Evolutionary conservation across 2,797 vertebrate genomes (phyloP).

Genomic region (Eospalax fontanierii): DNA sequence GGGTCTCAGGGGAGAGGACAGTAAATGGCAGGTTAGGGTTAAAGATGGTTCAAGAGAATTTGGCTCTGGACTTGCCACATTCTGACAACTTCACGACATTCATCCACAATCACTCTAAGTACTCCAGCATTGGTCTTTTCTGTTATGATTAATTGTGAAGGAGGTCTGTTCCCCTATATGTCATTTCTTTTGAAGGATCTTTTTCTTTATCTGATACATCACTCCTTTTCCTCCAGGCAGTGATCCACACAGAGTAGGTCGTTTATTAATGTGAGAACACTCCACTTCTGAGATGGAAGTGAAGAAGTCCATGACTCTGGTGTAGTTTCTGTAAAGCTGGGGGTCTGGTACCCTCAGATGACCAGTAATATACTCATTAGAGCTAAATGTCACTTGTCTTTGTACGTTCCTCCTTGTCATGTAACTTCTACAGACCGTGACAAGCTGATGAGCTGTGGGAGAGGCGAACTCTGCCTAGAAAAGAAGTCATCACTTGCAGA

Average conservation of each 20-base stretch:
- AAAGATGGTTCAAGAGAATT: neutral
- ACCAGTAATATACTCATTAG: neutral
- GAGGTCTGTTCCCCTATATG: neutral
- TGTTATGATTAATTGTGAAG: neutral
- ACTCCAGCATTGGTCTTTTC: neutral
- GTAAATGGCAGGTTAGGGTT: neutral
- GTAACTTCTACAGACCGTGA: neutral
- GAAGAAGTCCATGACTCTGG: neutral
- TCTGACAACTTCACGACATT: neutral
- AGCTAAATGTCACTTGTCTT: neutral
- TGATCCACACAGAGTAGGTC: neutral
- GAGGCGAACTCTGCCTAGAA: conserved; percentile 44
- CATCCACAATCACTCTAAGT: neutral
- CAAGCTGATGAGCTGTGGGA: conserved; percentile 54
- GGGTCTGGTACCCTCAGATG: neutral
- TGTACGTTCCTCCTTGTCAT: neutral
- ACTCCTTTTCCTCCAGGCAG: neutral
- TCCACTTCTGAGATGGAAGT: neutral
- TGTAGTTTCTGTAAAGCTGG: neutral
- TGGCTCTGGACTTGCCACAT: neutral
- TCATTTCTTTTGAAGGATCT: neutral
- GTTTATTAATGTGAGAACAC: neutral
- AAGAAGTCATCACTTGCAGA: conserved; percentile 57
- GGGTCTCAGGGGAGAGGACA: neutral
- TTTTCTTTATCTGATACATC: neutral